A percentile compares a stretch with the other conserved stretches of the same genome.
Evolutionary conservation across 1,140 invertebrate genomes (phyloP).

Genomic region (Helicoverpa armigera): DNA sequence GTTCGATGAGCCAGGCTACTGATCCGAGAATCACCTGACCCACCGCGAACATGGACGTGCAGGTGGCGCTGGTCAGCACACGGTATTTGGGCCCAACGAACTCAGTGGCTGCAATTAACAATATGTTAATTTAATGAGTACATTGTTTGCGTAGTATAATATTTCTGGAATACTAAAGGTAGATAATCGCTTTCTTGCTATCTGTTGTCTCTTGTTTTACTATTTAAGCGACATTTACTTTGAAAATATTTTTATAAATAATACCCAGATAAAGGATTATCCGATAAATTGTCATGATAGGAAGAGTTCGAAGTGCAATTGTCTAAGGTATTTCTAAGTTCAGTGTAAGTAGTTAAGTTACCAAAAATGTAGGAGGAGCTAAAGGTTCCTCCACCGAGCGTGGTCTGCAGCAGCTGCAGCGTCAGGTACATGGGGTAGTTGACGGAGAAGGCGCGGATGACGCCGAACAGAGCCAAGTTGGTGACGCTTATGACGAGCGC

Average conservation of each 20-base stretch:
- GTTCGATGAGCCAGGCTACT: conserved; percentile 89
- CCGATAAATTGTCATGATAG: no score
- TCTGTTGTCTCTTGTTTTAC: neutral
- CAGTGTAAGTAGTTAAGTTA: conserved; percentile 48
- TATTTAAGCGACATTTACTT: no score
- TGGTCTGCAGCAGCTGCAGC: conserved; percentile 89
- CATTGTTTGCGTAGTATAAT: no score
- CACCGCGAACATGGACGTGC: conserved; percentile 90
- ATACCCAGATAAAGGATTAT: no score
- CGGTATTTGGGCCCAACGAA: conserved; percentile 91
- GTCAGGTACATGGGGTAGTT: conserved; percentile 89
- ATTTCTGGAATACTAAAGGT: no score
- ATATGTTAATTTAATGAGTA: no score
- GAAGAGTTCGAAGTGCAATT: no score
- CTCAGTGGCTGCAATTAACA: conserved; percentile 89
- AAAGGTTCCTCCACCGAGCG: conserved; percentile 81
- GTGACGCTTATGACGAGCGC: conserved; percentile 88
- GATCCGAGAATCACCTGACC: conserved; percentile 90
- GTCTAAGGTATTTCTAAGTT: no score
- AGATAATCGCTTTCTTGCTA: no score
- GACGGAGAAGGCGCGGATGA: conserved; percentile 89
- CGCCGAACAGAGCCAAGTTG: conserved; percentile 86
- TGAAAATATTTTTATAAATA: no score
- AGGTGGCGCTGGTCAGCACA: conserved; percentile 90
- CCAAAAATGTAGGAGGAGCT: conserved; percentile 81